Evolutionary conservation across 1,140 invertebrate species (phyloP).

Genomic region (Aphelenchoides fujianensis): DNA sequence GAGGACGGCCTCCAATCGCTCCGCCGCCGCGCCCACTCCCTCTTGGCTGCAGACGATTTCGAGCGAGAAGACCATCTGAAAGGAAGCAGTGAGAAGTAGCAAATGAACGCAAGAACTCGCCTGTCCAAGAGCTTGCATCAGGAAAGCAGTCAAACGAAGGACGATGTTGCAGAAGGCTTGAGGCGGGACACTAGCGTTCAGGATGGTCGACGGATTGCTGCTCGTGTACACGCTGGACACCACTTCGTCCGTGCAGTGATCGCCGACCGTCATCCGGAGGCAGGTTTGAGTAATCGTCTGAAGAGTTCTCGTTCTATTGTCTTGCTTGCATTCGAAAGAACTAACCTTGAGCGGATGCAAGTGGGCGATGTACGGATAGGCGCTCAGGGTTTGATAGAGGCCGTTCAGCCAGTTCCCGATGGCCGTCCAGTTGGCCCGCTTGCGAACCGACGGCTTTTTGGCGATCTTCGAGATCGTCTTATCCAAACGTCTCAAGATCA

Average conservation of each 20-base stretch:
- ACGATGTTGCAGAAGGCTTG: slow-evolving; percentile 91
- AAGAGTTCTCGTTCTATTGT: slow-evolving; percentile 27
- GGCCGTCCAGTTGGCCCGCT: slow-evolving; percentile 91
- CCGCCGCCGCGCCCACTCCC: slow-evolving; percentile 79
- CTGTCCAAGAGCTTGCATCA: slow-evolving; percentile 84
- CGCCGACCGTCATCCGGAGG: slow-evolving; percentile 67
- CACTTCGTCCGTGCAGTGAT: slow-evolving; percentile 46
- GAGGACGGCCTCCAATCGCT: slow-evolving; percentile 87
- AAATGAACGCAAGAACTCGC: slow-evolving; percentile 48
- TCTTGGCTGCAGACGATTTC: slow-evolving; percentile 88
- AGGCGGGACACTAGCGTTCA: slow-evolving; percentile 64
- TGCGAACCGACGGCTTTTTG: slow-evolving; percentile 83
- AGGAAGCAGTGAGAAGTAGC: slow-evolving; percentile 15
- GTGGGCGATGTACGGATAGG: slow-evolving; percentile 91
- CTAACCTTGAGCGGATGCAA: slow-evolving; percentile 86
- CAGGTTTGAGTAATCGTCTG: slow-evolving; percentile 50
- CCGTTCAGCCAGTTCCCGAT: slow-evolving; percentile 87
- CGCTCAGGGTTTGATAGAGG: slow-evolving; percentile 84
- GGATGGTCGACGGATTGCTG: slow-evolving; percentile 66
- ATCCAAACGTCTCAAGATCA: slow-evolving; percentile 85
- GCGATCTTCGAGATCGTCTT: slow-evolving; percentile 96
- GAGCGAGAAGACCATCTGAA: slow-evolving; percentile 68
- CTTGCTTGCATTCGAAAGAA: slow-evolving; percentile 10
- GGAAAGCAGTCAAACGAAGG: slow-evolving; percentile 83
- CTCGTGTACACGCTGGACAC: slow-evolving; percentile 30